These are phyloP conservation scores for Carassius gibelio DNA, from an alignment of 2,113 vertebrate genomes.

Conservation along the genomic window DNA sequence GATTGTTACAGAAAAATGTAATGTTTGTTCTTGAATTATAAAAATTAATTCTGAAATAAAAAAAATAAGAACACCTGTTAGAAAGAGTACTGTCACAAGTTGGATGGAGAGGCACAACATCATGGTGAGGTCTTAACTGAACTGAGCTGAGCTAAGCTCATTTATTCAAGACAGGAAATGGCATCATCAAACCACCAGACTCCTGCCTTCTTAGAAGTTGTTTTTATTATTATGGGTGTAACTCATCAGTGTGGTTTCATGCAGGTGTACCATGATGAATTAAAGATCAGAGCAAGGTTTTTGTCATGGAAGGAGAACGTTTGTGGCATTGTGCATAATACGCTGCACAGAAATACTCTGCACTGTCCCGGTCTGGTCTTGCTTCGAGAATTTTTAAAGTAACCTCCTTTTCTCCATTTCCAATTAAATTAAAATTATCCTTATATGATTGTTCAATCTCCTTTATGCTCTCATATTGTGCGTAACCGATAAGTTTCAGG, in stretches of 20 bases:
- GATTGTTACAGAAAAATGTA: neutral
- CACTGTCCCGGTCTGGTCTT: constrained; percentile 28
- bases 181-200: neutral
- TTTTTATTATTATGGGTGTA: neutral
- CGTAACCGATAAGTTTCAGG: constrained; percentile 52
- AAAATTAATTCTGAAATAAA: neutral
- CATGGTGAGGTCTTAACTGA: neutral
- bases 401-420: neutral
- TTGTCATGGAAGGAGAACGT: constrained; percentile 1
- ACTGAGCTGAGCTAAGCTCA: neutral
- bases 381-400: constrained; percentile 4
- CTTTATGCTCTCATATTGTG: accelerated
- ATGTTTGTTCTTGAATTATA: neutral
- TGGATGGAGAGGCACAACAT: neutral
- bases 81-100: neutral
- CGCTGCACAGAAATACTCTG: constrained; percentile 32
- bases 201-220: neutral
- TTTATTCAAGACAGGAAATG: neutral
- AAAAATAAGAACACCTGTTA: neutral
- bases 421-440: constrained; percentile 30
- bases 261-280: neutral
- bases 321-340: constrained; percentile 23
- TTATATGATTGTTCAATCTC: constrained; percentile 10
- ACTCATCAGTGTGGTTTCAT: neutral
- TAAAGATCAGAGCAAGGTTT: neutral